A percentile compares a stretch with the other conserved stretches of the same genome.
Evolutionary conservation across 2,888 invertebrate genomes (phyloP).

Genomic region (Dryocosmus kuriphilus): DNA sequence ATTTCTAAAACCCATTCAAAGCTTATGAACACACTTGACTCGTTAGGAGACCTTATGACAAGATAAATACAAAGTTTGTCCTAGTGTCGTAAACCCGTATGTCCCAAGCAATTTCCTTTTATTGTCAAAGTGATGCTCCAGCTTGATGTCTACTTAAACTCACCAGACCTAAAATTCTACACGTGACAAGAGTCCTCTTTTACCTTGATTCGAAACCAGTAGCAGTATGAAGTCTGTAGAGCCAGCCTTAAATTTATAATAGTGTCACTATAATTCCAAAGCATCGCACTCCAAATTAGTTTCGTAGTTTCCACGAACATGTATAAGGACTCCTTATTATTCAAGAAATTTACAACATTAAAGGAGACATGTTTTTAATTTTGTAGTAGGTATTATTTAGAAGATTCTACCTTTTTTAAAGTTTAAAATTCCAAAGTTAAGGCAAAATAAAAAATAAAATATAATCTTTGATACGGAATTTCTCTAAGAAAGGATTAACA

Average conservation of each 20-base stretch:
- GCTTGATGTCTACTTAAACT: conserved; percentile 27
- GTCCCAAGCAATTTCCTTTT: conserved; percentile 33
- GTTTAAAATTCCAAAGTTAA: too few relatives aligned
- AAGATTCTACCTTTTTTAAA: too few relatives aligned
- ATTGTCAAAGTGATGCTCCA: background rate
- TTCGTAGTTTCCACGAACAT: background rate
- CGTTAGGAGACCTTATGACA: background rate
- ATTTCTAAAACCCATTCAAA: conserved; percentile 22
- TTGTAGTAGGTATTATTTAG: too few relatives aligned
- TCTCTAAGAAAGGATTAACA: too few relatives aligned
- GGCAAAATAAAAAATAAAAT: too few relatives aligned
- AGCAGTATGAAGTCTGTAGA: background rate
- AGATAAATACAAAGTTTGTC: conserved; percentile 13
- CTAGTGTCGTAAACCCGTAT: conserved; percentile 23
- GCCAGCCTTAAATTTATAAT: background rate
- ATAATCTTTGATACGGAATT: too few relatives aligned
- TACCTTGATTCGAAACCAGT: background rate
- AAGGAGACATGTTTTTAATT: background rate
- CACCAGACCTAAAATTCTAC: conserved; percentile 10
- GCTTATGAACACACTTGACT: conserved; percentile 21
- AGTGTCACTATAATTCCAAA: conserved; percentile 4
- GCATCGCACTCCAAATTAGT: background rate
- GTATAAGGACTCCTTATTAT: background rate
- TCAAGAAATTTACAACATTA: background rate
- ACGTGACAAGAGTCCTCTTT: background rate